Conservation (phyloP, 30 jellyfish, hydroid and myxozoan species). For the Catostylus mosaicus region DNA sequence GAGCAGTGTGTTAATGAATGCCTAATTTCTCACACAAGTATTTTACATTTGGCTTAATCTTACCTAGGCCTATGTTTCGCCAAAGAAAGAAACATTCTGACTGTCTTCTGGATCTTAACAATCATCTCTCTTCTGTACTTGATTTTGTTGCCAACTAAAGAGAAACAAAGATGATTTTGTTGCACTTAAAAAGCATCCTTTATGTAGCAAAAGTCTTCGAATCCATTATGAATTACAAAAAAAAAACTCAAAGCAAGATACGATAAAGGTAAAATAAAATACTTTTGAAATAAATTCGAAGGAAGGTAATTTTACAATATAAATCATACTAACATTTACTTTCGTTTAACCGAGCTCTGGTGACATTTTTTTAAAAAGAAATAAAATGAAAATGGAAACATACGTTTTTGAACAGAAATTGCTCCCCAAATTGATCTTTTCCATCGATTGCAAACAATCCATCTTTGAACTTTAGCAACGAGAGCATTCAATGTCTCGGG, state of each 20-base stretch:
- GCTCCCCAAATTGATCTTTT: slow-evolving; percentile 96
- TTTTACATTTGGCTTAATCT: neutral
- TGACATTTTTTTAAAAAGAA: neutral
- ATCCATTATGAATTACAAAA: too few species aligned
- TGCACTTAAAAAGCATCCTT: too few species aligned
- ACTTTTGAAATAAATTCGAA: too few species aligned
- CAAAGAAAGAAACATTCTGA: slow-evolving; percentile 88
- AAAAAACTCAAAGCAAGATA: too few species aligned
- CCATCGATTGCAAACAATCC: slow-evolving; percentile 97
- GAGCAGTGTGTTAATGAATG: too few species aligned
- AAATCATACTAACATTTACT: too few species aligned
- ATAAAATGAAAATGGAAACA: slow-evolving; percentile 22
- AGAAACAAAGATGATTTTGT: too few species aligned
- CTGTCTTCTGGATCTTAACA: slow-evolving; percentile 88
- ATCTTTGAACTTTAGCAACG: slow-evolving; percentile 85
- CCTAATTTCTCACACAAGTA: neutral
- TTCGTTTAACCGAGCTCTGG: too few species aligned
- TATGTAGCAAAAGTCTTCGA: too few species aligned
- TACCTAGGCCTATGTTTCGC: slow-evolving; percentile 90
- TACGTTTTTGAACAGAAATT: slow-evolving; percentile 96
- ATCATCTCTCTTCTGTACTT: slow-evolving; percentile 89
- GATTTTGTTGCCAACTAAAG: slow-evolving; percentile 93
- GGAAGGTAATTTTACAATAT: too few species aligned
- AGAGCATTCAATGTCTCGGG: slow-evolving; percentile 93
- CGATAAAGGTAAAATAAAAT: too few species aligned